Evolutionary conservation across 2,797 vertebrate genomes (phyloP), one percentile per base, ranked within the genome.

Genomic region (Sebastes kiyomatsui): DNA sequence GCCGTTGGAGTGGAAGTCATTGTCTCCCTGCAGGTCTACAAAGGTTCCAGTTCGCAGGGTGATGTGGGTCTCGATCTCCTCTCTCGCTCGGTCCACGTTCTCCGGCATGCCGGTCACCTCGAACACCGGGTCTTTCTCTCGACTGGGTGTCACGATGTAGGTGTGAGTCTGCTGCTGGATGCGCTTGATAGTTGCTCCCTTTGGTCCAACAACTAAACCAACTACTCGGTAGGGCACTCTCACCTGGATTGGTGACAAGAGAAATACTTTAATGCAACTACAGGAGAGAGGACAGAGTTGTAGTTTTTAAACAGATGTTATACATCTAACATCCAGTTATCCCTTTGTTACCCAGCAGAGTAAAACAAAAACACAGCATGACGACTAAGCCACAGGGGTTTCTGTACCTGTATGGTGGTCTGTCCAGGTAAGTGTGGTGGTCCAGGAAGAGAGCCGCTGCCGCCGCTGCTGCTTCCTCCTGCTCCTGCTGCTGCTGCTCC

Each of bases 121-220:
- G 0, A 99, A 99, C 80, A 99, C 97, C 0, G 98, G 98, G 88
- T 99, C 98, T 81, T 99, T 99, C 94, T 99, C 98, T 2, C 98
- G 96, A 74, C 98, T 98, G 0, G 98, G 98, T 0, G 98, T 99
- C 72, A 99, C 98, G 1, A 99, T 99, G 95, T 99, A 99, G 0
- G 98, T 99, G 94, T 99, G 98, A 0, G 98, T 99, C 92, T 97
- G 97, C 92, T 99, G 98, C 94, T 99, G 98, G 90, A 99, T 99
- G 74, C 98, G 96, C 88, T 99, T 99, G 94, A 99, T 99, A 13
- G 98, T 99, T 72, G 98, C 98, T 2, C 98, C 98, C 85, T 99
- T 99, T 42, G 98, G 98, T 6, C 98, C 98, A 60, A 99, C 98
- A 42, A 99, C 98, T 79, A 99, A 94, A 35, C 98, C 98, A 6